Evolutionary conservation across 2,113 vertebrate species (phyloP), one percentile per base, ranked within the genome.

Genomic region (Melospiza melodia): DNA sequence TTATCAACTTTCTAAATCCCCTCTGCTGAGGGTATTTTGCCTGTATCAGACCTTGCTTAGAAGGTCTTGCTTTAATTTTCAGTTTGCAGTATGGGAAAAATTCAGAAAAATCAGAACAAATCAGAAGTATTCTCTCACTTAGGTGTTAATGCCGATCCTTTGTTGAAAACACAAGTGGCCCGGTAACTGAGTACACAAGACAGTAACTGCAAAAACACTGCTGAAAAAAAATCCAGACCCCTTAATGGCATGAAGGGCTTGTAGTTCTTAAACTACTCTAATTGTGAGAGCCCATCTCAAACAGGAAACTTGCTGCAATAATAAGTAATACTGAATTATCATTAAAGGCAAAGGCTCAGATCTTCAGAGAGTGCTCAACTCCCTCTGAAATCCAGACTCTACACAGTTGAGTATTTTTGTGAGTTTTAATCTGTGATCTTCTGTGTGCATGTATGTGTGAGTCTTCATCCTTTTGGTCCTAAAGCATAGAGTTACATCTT

Each of bases 71-170:
- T 81, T 88, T 80, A 49, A 66, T 79, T 91, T 95, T 80, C 12
- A 11, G 58, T 92, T 83, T 87, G 39, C 35, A 61, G 7, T 2
- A 4, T 30, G 33, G 5, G 37, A 30, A n/a, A 69, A 94, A 67
- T 24, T 73, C 5, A 48, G 5, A 65, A 54, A 48, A 73, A 69
- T 73, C 35, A 59, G 59, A 90, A 33, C 46, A 81, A 71, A 23
- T 8, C 11, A 30, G 43, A 65, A 54, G 20, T 67, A 61, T 49
- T 67, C 3, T 79, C 23, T 54, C 37, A 58, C 15, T 69, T 94
- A 51, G 5, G 2, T 1, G 0, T 49, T 79, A 74, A 39, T 58
- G 17, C 30, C 1, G 0, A 1, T 51, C 25, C 33, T 4, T 49
- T 89, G 30, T 51, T 76, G 51, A 49, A 71, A 69, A 24, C 11